Conservation (phyloP, 2,888 invertebrate genomes). For the Protophormia terraenovae region DNA sequence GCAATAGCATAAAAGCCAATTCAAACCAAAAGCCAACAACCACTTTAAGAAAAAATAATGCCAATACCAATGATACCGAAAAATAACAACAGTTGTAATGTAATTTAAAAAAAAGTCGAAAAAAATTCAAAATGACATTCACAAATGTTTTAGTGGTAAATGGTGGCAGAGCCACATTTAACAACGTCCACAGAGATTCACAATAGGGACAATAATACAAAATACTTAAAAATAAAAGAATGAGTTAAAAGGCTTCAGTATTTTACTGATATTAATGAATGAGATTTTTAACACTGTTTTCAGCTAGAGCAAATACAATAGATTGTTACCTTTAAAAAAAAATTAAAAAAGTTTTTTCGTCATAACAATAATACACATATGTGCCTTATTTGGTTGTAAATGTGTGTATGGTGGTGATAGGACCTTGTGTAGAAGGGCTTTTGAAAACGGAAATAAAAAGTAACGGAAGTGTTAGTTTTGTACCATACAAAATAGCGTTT, state of each 20-base stretch:
- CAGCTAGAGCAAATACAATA: neutral
- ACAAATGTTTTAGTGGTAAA: constrained; percentile 65
- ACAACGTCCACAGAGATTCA: neutral
- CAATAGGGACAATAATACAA: neutral
- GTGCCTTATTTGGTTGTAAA: constrained; percentile 1
- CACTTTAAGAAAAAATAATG: constrained; percentile 19
- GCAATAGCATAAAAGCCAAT: constrained; percentile 68
- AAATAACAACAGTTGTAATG: constrained; percentile 23
- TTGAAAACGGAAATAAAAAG: constrained; percentile 25
- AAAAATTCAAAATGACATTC: constrained; percentile 58
- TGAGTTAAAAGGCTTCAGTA: neutral
- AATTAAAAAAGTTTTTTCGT: neutral
- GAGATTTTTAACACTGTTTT: constrained; percentile 26
- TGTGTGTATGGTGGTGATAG: neutral
- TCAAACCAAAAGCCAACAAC: constrained; percentile 51
- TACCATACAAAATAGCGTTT: constrained; percentile 33
- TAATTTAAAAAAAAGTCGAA: neutral
- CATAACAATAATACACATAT: constrained; percentile 50
- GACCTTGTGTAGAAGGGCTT: neutral
- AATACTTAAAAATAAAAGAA: neutral
- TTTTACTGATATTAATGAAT: constrained; percentile 5
- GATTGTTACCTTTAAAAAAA: constrained; percentile 15
- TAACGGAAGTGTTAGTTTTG: constrained; percentile 62
- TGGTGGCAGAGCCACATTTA: constrained; percentile 4
- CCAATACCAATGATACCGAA: constrained; percentile 51